A percentile compares a stretch with the other conserved stretches of the same genome.
phyloP scores from a whole-genome alignment of 2,113 vertebrate species.

The Cyphomyrus plagiostoma region DNA sequence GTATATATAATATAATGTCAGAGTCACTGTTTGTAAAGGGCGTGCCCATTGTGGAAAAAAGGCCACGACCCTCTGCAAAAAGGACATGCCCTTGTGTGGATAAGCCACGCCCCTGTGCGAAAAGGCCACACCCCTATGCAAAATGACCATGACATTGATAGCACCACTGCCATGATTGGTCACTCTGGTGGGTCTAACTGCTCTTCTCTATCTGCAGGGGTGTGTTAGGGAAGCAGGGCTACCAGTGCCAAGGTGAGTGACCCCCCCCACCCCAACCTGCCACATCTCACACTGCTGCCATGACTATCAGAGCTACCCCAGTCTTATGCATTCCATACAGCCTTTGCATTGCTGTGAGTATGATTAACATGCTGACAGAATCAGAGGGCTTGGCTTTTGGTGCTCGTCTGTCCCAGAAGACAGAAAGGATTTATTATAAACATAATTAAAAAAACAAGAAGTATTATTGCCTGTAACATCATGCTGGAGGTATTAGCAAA shows the following conservation, averaged over 20 bases:
- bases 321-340: background rate
- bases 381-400: background rate
- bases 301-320: background rate
- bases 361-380: background rate
- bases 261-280: background rate
- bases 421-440: background rate
- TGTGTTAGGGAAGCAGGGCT: slow-evolving; percentile 94
- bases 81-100: background rate
- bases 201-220: slow-evolving; percentile 65
- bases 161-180: background rate
- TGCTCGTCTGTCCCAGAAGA: background rate
- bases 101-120: background rate
- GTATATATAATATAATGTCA: background rate
- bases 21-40: background rate
- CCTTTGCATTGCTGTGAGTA: background rate
- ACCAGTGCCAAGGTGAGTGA: slow-evolving; percentile 89
- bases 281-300: background rate
- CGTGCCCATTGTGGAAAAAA: too few relatives aligned
- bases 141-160: background rate
- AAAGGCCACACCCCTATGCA: background rate
- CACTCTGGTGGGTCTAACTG: background rate
- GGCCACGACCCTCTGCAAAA: background rate
- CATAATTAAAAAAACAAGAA: background rate
- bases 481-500: background rate
- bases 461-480: background rate